Conservation (phyloP, 53 echinoderm and acorn worm species). For the Zoroaster sp. region DNA sequence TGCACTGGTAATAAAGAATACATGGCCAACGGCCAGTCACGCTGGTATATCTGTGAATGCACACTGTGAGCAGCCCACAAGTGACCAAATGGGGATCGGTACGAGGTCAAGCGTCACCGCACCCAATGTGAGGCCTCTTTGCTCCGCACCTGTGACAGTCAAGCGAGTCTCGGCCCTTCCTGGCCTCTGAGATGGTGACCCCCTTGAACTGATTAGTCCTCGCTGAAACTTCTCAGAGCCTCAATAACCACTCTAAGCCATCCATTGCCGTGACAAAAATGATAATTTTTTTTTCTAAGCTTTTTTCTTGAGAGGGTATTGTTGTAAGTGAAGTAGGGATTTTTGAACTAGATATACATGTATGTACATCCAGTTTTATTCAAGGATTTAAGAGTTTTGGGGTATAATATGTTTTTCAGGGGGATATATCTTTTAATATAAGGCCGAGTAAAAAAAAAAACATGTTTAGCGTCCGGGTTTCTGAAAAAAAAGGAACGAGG, state of each 20-base stretch:
- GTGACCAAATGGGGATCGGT: background rate
- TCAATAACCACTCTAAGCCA: background rate
- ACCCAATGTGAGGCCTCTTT: background rate
- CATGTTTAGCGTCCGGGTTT: too few relatives aligned
- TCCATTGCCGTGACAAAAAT: background rate
- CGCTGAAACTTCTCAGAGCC: background rate
- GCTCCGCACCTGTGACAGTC: background rate
- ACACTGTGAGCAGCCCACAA: background rate
- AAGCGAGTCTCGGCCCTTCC: background rate
- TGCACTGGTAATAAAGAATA: too few relatives aligned
- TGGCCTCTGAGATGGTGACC: background rate
- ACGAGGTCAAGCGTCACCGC: background rate
- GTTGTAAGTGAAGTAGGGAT: background rate
- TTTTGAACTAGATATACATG: background rate
- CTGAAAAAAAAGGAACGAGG: too few relatives aligned
- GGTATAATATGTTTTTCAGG: background rate
- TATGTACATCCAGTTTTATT: background rate
- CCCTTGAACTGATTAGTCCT: background rate
- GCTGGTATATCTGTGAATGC: background rate
- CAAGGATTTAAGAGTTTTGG: background rate
- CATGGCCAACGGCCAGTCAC: too few relatives aligned
- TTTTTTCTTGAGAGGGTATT: conserved; percentile 2
- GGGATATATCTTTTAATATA: too few relatives aligned
- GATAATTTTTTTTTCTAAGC: background rate
- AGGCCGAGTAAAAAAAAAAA: too few relatives aligned